Evolutionary conservation across 2,797 vertebrate genomes (phyloP), one percentile per base, ranked within the genome.

Genomic region (Oryzias sinensis): DNA sequence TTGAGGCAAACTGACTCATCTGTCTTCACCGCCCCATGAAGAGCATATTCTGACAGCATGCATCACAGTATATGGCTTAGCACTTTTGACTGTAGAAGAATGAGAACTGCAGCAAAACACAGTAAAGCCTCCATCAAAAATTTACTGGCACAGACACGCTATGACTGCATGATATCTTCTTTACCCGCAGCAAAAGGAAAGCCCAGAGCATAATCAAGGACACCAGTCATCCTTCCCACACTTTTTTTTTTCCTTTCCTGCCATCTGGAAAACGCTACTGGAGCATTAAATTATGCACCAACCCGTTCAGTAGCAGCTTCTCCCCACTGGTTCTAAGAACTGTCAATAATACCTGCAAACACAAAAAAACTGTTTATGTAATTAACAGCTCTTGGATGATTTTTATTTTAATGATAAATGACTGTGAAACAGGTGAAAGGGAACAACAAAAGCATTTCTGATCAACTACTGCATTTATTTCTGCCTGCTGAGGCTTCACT

Each of bases 121-220:
- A 22, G 37, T 58, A 65, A 77, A 75, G 42, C 54, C 68, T 57
- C 56, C 65, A 68, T 85, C 29, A 78, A 65, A 77, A 55, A 77
- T 66, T 27, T 61, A 73, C 72, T 76, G 75, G 70, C 70, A 66
- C 43, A 62, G 50, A 62, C 63, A 60, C 41, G 43, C 43, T 48
- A 44, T 46, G 27, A 51, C 51, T 70, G 53, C 62, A 62, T 80
- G 79, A 83, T 79, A 77, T 85, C 81, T 87, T 81, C 81, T 80
- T 85, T 76, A 80, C 59, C 59, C 6, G 18, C 70, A 69, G 79
- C 69, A 81, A 64, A 67, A 75, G 80, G 72, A 77, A 83, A 81
- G 72, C 82, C 75, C 68, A 76, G 27, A 81, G 77, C 77, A 77
- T 78, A 80, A 78, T 79, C 80, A 83, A 82, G 80, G 82, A 86